Base-by-base conservation (phyloP, 2,797 vertebrate species). In the Tangara arthus region DNA sequence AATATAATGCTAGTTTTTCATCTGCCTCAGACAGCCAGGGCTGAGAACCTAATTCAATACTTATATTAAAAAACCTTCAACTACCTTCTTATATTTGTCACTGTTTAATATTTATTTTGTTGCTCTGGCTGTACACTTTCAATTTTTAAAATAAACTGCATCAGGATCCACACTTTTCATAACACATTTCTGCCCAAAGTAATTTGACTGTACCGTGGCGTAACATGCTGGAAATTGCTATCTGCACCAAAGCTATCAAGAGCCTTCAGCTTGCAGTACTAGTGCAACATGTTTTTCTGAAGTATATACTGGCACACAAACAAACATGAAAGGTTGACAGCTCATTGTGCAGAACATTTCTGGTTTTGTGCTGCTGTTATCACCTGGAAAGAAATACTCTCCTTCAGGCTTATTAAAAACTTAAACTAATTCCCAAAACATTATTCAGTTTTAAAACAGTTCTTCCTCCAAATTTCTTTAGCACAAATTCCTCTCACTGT, bases 181-280 rank as follows among this genome's bases (percentile, higher is more conserved):
- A 59, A 20, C 11, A 32, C 18, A 32, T 32, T 87, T 81, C 39
- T 80, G 64, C 23, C 41, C 30, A 44, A 84, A 64, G 57, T 69
- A 89, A 80, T 92, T 47, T 84, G 35, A 75, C 64, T 11, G 21
- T 59, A 71, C 57, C 47, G 37, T 0, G 0, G 20, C 0, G 0
- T 63, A 78, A 87, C 44, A 83, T 26, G 24, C 41, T 83, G 61
- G 77, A 94, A 83, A 92, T 63, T 11, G 1, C 27, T 28, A 34
- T 69, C 61, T 81, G 34, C 41, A 35, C 32, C 2, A 0, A 55
- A 77, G 59, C 23, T 70, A 78, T 12, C 6, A 4, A 65, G 73
- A 91, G 68, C 22, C n/a, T 89, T 81, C 71, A 86, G 65, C 42
- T 60, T 28, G 59, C 27, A 39, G 27, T 2, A 73, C 34, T 20